Conservation (phyloP, 2,113 vertebrate species). For the Tonatia bakeri region DNA sequence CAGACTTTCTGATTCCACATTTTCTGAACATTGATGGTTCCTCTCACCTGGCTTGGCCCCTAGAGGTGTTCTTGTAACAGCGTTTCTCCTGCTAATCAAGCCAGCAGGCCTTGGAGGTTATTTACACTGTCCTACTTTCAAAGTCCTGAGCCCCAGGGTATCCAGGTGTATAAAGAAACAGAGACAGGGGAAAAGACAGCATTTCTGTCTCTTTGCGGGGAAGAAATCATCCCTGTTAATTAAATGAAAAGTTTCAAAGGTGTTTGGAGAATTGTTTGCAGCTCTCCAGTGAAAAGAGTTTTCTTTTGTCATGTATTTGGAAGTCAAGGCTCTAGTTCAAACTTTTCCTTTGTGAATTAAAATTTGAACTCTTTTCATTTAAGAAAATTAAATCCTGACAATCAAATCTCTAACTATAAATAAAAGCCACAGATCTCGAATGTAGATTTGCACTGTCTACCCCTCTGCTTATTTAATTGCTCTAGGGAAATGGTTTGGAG, state of each 20-base stretch:
- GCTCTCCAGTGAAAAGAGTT: not conserved
- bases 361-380: conserved; percentile 3
- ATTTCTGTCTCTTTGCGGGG: conserved; percentile 11
- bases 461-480: not conserved
- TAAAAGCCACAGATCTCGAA: conserved; percentile 3
- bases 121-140: not conserved
- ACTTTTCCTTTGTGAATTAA: not conserved
- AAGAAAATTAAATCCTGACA: not conserved
- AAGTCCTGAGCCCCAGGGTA: not conserved
- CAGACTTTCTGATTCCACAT: not conserved
- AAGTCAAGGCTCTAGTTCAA: not conserved
- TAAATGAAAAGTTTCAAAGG: conserved; percentile 27
- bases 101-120: not conserved
- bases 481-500: not conserved
- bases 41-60: not conserved
- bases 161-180: not conserved
- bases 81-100: not conserved
- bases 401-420: not conserved
- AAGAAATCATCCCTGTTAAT: conserved; percentile 39
- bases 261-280: conserved; percentile 38
- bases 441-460: not conserved
- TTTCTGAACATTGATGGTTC: not conserved
- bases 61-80: not conserved
- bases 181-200: conserved; percentile 4
- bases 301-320: not conserved